Conservation (phyloP, 2,888 invertebrate genomes). For the Acanthoscelides obtectus region DNA sequence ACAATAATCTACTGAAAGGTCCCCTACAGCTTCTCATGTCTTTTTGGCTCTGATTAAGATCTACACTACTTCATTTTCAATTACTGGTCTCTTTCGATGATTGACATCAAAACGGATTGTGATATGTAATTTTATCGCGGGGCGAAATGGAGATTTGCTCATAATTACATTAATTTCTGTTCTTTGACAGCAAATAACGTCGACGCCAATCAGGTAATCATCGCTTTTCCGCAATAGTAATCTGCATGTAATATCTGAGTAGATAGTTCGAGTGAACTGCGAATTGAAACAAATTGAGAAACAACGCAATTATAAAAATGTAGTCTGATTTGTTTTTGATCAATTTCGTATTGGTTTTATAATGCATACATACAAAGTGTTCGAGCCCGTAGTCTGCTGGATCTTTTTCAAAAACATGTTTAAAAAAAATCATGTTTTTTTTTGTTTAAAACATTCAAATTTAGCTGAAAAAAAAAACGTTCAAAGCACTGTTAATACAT, state of each 20-base stretch:
- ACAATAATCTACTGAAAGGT: not conserved
- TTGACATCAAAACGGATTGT: not conserved
- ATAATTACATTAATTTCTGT: not conserved
- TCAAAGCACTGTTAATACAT: too few species aligned
- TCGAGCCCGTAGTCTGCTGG: too few species aligned
- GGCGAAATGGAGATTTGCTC: not conserved
- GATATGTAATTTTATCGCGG: not conserved
- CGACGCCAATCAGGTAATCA: not conserved
- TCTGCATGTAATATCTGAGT: not conserved
- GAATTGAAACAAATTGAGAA: not conserved
- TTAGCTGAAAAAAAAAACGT: too few species aligned
- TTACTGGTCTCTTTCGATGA: not conserved
- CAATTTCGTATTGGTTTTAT: not conserved
- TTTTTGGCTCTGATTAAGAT: not conserved
- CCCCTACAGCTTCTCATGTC: not conserved
- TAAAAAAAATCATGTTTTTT: too few species aligned
- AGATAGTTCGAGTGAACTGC: too few species aligned
- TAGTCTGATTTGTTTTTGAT: not conserved
- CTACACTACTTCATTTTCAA: not conserved
- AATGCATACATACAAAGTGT: too few species aligned
- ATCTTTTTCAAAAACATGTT: too few species aligned
- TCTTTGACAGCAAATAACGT: not conserved
- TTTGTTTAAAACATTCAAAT: too few species aligned
- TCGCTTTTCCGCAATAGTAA: not conserved
- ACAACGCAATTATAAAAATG: not conserved